Evolutionary conservation across 2,113 vertebrate genomes (phyloP), one percentile per base, ranked within the genome.

Genomic region (Aspiorhynchus laticeps): DNA sequence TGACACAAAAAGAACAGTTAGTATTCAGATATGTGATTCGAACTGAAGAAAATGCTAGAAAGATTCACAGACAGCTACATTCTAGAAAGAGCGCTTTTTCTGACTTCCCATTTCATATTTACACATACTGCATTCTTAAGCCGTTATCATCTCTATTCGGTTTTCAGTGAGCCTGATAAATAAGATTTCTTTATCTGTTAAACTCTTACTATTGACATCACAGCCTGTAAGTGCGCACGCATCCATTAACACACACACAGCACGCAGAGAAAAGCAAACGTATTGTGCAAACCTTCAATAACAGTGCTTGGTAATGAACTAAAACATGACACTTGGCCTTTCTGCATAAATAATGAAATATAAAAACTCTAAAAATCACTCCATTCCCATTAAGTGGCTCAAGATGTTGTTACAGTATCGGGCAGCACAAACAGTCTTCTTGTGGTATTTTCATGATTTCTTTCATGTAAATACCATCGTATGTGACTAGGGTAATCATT

Each of bases 261-360:
- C 69, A 84, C 59, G 28, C 71, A 93, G 93, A 94, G 93, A 92
- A 96, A 93, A 95, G 95, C 88, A 94, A 96, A 93, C 91, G 95
- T 96, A 88, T 85, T 99, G 97, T 99, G 98, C 97, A 98, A 98
- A 94, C 95, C 95, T 94, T 93, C 91, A 96, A 97, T 95, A 97
- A 96, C 97, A 98, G 97, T 98, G 97, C 97, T 98, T 95, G 95
- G 93, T 95, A 92, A 94, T 95, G 94, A 95, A 94, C 95, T 94
- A 84, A 81, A 95, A 93, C 80, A 93, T 94, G 94, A 94, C 95
- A 95, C 94, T 90, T 91, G 94, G 86, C 74, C 83, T 82, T 88
- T 87, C 85, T 91, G 94, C 94, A 95, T 95, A 97, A 96, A 81
- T 41, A 74, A 82, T n/a, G 28, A 90, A 87, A 80, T 69, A 91